Base-by-base conservation (phyloP, 2,113 vertebrate species). In the Petaurus breviceps region DNA sequence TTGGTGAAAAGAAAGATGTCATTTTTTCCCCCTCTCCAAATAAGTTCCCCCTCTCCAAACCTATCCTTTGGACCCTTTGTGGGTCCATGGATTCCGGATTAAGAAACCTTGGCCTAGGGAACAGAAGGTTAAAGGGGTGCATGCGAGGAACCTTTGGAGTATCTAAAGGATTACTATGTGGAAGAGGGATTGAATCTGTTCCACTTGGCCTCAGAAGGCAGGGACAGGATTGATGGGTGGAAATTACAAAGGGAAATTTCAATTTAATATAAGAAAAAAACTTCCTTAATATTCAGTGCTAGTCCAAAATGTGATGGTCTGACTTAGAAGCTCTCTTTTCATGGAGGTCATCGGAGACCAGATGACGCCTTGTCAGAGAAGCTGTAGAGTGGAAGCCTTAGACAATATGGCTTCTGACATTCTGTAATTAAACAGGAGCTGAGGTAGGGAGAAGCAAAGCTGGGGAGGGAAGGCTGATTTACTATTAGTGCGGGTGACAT, bases 401-500 rank as follows among this genome's bases (percentile, higher is more conserved):
- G 37, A 77, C n/a, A 84, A 23, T 0, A 84, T 84, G 68, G n/a
- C 37, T 84, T 43, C 68, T 23, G 19, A 8, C n/a, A 84, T 84
- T 43, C n/a, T 43, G 26, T 43, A 95, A 92, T 0, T 28, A 84
- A 28, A 3, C 95, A 25, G 55, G 92, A 94, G 50, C 43, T 25
- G n/a, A 90, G 8, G 22, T 11, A 90, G 25, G 51, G 52, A 91
- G 26, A 43, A 93, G 49, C 90, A 61, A 91, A 7, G 3, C 23
- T 61, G 37, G 68, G n/a, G 37, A 84, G 37, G 68, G n/a, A 43
- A 91, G 4, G 4, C 12, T 89, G 6, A 0, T 24, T 94, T 92
- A 90, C 46, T 93, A 10, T 95, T 95, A 92, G 53, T 96, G 19
- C 28, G 91, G 24, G 2, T 93, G 51, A 92, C 22, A 57, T 93